Base-by-base conservation (phyloP, 2,888 invertebrate species). In the Heteropelma amictum region DNA sequence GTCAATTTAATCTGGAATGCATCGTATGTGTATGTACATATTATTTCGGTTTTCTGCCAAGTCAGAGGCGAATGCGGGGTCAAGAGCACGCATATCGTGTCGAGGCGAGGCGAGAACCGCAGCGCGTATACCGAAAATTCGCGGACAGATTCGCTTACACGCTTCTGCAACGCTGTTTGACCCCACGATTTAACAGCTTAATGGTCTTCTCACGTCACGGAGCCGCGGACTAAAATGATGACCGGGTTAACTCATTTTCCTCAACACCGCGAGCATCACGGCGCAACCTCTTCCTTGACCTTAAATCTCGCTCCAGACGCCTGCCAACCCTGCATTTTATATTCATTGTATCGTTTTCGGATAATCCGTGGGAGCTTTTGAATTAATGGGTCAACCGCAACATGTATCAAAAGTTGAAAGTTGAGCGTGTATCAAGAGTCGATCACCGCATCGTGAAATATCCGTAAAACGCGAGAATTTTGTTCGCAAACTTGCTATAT, bases 131-230 rank as follows among this genome's bases (percentile, higher is more conserved):
- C 75, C 78, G 75, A 77, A 78, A 78, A 80, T 73, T 78, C 75
- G 80, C 75, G 77, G 78, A 80, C 80, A 78, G 78, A 77, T 80
- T 77, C 80, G 77, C 76, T 80, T 80, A 80, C 77, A 78, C 65
- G 80, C 71, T 78, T 80, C 77, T 72, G 77, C 76, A 40, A 67
- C 67, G 67, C 65, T 33, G 67, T 72, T 72, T 67, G 72, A 72
- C 72, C 72, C 67, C 74, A 60, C 79, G 82, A 81, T 82, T 81
- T 79, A 79, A 75, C 76, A 77, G 68, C 82, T 77, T 83, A 81
- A 83, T 83, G 77, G 81, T 77, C 81, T 65, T 79, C 77, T 69
- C 80, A 78, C 79, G 82, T 82, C 60, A 67, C 53, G 67, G 47
- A 30, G 21, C 19, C 21, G 19, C 19, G 38, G 53, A 3, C 56